Conservation (phyloP, 2,113 vertebrate species). For the Chiloscyllium plagiosum region DNA sequence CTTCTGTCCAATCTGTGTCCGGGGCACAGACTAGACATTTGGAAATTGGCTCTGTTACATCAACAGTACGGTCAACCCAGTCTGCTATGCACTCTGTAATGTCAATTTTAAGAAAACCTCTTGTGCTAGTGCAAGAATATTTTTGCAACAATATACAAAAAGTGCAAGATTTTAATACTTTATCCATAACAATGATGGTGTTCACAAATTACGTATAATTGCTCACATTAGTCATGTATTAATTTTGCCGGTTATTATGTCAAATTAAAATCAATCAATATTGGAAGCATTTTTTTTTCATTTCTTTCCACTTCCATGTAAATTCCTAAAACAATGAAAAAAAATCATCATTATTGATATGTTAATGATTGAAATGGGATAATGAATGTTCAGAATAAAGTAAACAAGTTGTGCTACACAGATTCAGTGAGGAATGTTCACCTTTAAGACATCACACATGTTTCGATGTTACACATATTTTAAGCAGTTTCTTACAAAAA, state of each 20-base stretch:
- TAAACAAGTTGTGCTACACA: neutral
- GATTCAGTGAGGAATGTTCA: neutral
- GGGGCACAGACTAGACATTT: slow-evolving; percentile 91
- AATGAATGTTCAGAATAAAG: neutral
- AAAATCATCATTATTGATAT: neutral
- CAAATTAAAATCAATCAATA: neutral
- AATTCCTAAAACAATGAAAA: neutral
- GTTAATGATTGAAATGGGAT: neutral
- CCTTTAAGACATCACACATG: neutral
- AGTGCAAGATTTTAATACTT: neutral
- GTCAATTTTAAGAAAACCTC: slow-evolving; percentile 97
- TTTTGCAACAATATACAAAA: slow-evolving; percentile 83
- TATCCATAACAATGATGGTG: neutral
- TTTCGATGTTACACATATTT: neutral
- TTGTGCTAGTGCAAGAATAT: slow-evolving; percentile 96
- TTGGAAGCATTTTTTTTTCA: neutral
- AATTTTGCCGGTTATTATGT: neutral
- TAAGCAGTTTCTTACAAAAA: neutral
- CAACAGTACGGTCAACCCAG: slow-evolving; percentile 97
- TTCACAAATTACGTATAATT: neutral
- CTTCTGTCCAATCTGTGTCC: slow-evolving; percentile 90
- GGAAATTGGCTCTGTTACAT: slow-evolving; percentile 99
- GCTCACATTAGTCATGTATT: neutral
- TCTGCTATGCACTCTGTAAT: slow-evolving; percentile 94
- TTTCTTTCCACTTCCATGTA: neutral